A percentile compares a stretch with the other conserved stretches of the same genome.
These are phyloP conservation scores for Drosophila trapezifrons DNA, from an alignment of 1,140 invertebrate genomes.

Conservation along the genomic window DNA sequence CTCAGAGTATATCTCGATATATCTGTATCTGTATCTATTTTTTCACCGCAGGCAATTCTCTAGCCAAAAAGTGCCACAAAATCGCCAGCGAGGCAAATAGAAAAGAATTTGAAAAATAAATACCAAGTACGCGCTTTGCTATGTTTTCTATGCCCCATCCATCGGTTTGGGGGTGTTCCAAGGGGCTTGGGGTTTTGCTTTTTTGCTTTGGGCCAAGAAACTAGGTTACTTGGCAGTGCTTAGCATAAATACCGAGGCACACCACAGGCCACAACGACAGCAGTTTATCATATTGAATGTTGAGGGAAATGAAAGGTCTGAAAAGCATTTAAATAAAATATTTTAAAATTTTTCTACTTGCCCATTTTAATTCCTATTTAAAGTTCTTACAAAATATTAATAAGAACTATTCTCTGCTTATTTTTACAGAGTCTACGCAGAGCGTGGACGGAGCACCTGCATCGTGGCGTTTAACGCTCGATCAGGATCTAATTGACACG, in stretches of 20 bases:
- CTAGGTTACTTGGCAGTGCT: slow-evolving; percentile 78
- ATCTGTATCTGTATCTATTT: slow-evolving; percentile 15
- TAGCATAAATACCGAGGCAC: slow-evolving; percentile 77
- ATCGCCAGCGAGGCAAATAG: slow-evolving; percentile 14
- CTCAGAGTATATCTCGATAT: slow-evolving; percentile 8
- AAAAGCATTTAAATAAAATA: not conserved
- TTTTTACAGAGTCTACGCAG: slow-evolving; percentile 90
- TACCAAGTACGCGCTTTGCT: slow-evolving; percentile 70
- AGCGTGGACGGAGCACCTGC: slow-evolving; percentile 90
- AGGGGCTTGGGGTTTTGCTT: slow-evolving; percentile 8
- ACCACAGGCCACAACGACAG: slow-evolving; percentile 35
- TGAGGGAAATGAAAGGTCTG: not conserved
- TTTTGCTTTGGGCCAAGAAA: slow-evolving; percentile 39
- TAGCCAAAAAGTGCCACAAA: slow-evolving; percentile 33
- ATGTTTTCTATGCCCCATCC: slow-evolving; percentile 54
- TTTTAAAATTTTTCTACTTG: too few relatives aligned
- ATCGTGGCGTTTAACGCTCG: slow-evolving; percentile 95
- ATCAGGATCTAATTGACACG: slow-evolving; percentile 94
- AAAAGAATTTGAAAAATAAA: slow-evolving; percentile 53
- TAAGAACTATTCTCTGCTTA: not conserved
- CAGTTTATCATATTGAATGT: slow-evolving; percentile 54
- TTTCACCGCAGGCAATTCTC: slow-evolving; percentile 31
- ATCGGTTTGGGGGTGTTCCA: not conserved
- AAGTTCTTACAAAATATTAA: not conserved
- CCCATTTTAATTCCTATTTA: not conserved